A percentile compares a stretch with the other conserved stretches of the same genome.
These are phyloP conservation scores for Oxytorus armatus DNA, from an alignment of 2,888 invertebrate species.

Conservation along the genomic window DNA sequence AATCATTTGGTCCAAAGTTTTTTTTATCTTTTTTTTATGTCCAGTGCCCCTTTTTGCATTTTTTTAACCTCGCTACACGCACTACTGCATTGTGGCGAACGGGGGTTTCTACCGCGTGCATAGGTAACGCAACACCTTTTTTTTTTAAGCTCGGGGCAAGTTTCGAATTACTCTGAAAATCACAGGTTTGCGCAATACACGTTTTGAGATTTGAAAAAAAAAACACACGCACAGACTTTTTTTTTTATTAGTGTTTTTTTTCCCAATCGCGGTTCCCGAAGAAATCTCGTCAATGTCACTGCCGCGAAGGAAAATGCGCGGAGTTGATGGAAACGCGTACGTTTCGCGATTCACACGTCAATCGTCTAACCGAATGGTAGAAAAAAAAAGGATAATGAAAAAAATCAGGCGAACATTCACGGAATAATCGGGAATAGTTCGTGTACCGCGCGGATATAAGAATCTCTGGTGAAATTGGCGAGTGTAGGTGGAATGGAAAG, in stretches of 20 bases:
- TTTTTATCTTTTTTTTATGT: conserved; percentile 31
- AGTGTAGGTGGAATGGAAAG: no score
- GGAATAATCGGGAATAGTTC: not conserved
- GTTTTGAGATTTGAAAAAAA: conserved; percentile 33
- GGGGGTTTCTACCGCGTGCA: conserved; percentile 75
- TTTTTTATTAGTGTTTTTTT: conserved; percentile 41
- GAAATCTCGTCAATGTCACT: conserved; percentile 30
- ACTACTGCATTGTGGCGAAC: conserved; percentile 54
- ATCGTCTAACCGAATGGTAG: not conserved
- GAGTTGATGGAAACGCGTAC: conserved; percentile 30
- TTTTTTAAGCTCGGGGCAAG: conserved; percentile 71
- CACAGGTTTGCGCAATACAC: conserved; percentile 74
- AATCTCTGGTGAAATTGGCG: not conserved
- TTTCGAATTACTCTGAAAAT: conserved; percentile 77
- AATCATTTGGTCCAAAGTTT: conserved; percentile 76
- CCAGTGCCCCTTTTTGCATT: conserved; percentile 60
- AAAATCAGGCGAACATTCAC: not conserved
- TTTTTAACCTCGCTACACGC: conserved; percentile 36
- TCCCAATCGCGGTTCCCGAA: conserved; percentile 3
- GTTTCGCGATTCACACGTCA: conserved; percentile 54
- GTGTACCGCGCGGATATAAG: not conserved
- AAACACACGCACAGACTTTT: no score
- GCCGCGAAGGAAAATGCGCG: conserved; percentile 5
- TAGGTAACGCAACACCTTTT: conserved; percentile 63
- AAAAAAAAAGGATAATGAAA: not conserved